These are phyloP conservation scores for Electrophaes corylata DNA, from an alignment of 2,888 invertebrate genomes.

Conservation along the genomic window DNA sequence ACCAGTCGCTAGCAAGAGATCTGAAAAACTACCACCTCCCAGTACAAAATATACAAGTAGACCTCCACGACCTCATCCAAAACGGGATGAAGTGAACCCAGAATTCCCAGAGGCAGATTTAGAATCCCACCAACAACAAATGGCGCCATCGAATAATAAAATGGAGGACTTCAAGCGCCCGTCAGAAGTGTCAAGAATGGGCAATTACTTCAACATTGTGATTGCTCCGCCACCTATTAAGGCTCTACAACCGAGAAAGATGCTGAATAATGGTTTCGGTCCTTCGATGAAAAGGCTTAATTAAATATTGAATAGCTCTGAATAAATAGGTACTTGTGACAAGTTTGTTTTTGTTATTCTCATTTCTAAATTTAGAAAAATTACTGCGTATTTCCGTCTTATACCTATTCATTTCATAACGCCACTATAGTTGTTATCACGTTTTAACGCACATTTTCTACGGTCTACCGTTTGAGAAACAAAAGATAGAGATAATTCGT, in stretches of 20 bases:
- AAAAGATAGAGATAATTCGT: too few relatives aligned
- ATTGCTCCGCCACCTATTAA: slow-evolving; percentile 78
- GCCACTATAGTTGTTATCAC: too few relatives aligned
- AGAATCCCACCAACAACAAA: slow-evolving; percentile 29
- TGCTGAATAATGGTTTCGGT: slow-evolving; percentile 53
- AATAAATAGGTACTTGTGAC: slow-evolving; percentile 2
- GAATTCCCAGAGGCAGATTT: slow-evolving; percentile 53
- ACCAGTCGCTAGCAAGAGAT: slow-evolving; percentile 66
- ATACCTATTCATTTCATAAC: too few relatives aligned
- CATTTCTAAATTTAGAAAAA: not conserved
- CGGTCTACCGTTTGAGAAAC: too few relatives aligned
- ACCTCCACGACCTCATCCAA: slow-evolving; percentile 48
- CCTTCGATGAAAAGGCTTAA: slow-evolving; percentile 47
- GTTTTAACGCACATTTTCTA: too few relatives aligned
- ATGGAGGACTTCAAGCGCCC: slow-evolving; percentile 59
- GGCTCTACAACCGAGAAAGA: slow-evolving; percentile 70
- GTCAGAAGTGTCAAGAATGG: slow-evolving; percentile 72
- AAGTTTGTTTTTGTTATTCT: not conserved
- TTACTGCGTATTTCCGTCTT: too few relatives aligned
- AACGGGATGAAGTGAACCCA: slow-evolving; percentile 49
- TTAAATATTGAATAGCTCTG: slow-evolving; percentile 8
- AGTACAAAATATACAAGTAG: slow-evolving; percentile 19
- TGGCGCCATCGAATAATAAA: slow-evolving; percentile 34
- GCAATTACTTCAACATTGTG: slow-evolving; percentile 79
- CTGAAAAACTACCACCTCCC: slow-evolving; percentile 43